Conservation (phyloP, 2,888 invertebrate species). For the Galeopsomyia nigrocyanea region DNA sequence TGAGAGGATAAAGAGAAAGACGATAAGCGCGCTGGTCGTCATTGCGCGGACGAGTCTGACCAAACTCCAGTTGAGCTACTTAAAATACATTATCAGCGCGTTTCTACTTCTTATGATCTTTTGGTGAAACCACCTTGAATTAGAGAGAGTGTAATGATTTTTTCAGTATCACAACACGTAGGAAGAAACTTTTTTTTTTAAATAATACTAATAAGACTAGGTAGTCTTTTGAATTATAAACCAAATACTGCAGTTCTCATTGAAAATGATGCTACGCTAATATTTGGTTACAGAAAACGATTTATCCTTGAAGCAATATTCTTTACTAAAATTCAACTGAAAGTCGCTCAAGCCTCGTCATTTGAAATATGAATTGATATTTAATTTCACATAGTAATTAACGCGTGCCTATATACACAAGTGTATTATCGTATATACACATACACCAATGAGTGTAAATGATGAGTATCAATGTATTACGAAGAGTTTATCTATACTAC, state of each 20-base stretch:
- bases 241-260: too few species aligned
- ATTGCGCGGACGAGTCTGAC: conserved; percentile 17
- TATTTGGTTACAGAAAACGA: too few species aligned
- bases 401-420: conserved; percentile 50
- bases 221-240: too few species aligned
- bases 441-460: conserved; percentile 53
- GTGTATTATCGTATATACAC: conserved; percentile 51
- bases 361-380: too few species aligned
- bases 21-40: not conserved
- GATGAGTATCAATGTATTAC: conserved; percentile 40
- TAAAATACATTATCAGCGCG: not conserved
- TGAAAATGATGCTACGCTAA: too few species aligned
- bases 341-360: conserved; percentile 1
- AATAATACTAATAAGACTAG: too few species aligned
- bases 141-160: too few species aligned
- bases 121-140: too few species aligned
- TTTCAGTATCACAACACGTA: too few species aligned
- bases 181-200: too few species aligned
- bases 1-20: not conserved
- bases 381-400: conserved; percentile 44
- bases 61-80: conserved; percentile 28
- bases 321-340: not conserved
- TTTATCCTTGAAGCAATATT: not conserved
- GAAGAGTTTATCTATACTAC: conserved; percentile 27
- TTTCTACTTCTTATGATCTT: too few species aligned